Conservation (phyloP, 2,888 invertebrate genomes). For the Acanthococcus lagerstroemiae region DNA sequence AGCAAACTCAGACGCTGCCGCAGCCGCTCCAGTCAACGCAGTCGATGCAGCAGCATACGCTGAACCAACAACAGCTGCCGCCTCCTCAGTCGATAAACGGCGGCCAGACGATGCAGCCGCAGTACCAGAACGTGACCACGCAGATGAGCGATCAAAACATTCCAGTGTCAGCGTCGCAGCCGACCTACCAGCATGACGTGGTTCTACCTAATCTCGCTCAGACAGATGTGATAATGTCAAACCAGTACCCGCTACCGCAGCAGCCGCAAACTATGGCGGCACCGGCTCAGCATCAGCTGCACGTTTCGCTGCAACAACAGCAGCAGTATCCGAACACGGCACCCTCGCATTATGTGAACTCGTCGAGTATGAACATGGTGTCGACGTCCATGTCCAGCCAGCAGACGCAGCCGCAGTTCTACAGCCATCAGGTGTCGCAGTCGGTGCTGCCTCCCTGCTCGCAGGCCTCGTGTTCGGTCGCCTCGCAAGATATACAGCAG, state of each 20-base stretch:
- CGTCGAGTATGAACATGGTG: constrained; percentile 6
- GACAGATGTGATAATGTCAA: constrained; percentile 2
- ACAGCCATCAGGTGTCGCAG: not conserved
- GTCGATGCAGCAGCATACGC: constrained; percentile 42
- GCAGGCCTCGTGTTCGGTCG: not conserved
- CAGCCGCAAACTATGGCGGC: constrained; percentile 5
- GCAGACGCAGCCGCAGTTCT: constrained; percentile 11
- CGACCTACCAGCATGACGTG: not conserved
- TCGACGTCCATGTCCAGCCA: constrained; percentile 11
- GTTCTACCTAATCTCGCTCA: constrained; percentile 7
- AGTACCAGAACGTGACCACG: constrained; percentile 31
- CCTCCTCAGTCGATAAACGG: constrained; percentile 1
- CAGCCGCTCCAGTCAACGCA: constrained; percentile 40
- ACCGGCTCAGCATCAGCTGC: constrained; percentile 6
- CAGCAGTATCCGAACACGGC: constrained; percentile 8
- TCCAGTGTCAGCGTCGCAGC: constrained; percentile 18
- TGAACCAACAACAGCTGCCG: constrained; percentile 40
- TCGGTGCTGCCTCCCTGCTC: not conserved
- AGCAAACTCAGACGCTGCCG: not conserved
- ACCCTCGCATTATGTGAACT: not conserved
- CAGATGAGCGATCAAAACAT: constrained; percentile 23
- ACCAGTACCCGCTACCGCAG: constrained; percentile 4
- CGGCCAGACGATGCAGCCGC: constrained; percentile 21
- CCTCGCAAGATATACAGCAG: constrained; percentile 24
- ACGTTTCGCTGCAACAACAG: constrained; percentile 17